Conservation (phyloP, 2,888 invertebrate genomes). For the Diloba caeruleocephala region DNA sequence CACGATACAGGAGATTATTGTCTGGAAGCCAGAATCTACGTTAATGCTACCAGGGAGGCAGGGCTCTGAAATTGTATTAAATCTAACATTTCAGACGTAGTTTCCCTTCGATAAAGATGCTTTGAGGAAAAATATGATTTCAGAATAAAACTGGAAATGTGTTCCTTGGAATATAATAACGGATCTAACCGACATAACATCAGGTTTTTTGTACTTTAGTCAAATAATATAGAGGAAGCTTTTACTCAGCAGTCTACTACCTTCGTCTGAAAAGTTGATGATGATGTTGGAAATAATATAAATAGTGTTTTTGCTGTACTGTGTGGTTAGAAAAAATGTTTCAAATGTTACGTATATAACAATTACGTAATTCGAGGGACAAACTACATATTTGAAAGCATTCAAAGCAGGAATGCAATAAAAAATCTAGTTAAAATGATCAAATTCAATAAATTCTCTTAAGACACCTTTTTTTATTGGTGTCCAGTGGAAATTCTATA, state of each 20-base stretch:
- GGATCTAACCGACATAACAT: background rate
- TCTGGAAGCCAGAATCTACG: conserved; percentile 28
- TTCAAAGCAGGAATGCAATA: too few relatives aligned
- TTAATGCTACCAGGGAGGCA: conserved; percentile 33
- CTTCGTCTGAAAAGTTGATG: too few relatives aligned
- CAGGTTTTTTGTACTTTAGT: background rate
- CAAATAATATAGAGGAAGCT: too few relatives aligned
- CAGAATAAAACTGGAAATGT: conserved; percentile 20
- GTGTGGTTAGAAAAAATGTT: background rate
- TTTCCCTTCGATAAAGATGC: conserved; percentile 19
- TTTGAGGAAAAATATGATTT: conserved; percentile 24
- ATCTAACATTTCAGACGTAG: conserved; percentile 30
- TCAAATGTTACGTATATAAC: background rate
- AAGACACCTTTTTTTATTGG: too few relatives aligned
- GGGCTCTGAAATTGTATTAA: conserved; percentile 36
- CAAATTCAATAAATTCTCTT: too few relatives aligned
- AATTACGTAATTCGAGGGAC: background rate
- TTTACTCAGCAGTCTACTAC: too few relatives aligned
- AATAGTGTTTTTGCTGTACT: background rate
- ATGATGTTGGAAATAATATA: too few relatives aligned
- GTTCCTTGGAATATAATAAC: background rate
- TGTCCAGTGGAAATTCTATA: too few relatives aligned
- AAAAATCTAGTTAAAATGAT: too few relatives aligned
- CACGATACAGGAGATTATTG: conserved; percentile 31
- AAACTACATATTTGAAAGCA: too few relatives aligned